These are phyloP conservation scores for Lordiphosa collinella DNA, from an alignment of 1,140 invertebrate species.

Conservation along the genomic window DNA sequence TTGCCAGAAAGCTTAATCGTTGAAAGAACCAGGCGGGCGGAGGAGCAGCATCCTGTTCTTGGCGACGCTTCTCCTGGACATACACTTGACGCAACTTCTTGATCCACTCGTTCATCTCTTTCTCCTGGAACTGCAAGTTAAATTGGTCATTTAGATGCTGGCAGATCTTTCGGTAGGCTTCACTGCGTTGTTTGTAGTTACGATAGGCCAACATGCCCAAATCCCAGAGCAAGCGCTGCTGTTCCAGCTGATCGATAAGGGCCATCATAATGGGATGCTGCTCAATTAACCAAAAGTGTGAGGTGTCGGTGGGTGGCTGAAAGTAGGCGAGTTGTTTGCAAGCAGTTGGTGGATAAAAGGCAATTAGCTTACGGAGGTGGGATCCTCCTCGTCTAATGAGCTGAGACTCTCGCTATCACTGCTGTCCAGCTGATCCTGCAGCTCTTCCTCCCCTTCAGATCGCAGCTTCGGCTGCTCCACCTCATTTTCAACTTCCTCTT, in stretches of 20 bases:
- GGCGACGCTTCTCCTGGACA: slow-evolving; percentile 7
- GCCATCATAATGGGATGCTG: slow-evolving; percentile 36
- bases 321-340: too few species aligned
- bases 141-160: slow-evolving; percentile 9
- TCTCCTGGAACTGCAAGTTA: slow-evolving; percentile 4
- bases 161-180: slow-evolving; percentile 12
- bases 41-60: neutral
- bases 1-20: slow-evolving; percentile 12
- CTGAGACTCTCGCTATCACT: slow-evolving; percentile 6
- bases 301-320: neutral
- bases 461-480: too few species aligned
- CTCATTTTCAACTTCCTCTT: neutral
- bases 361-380: neutral
- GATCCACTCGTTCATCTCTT: slow-evolving; percentile 6
- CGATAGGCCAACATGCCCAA: slow-evolving; percentile 8
- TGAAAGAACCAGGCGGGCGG: slow-evolving; percentile 21
- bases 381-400: neutral
- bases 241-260: slow-evolving; percentile 27
- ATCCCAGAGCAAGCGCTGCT: slow-evolving; percentile 26
- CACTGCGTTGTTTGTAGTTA: slow-evolving; percentile 17
- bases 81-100: slow-evolving; percentile 19
- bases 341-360: neutral
- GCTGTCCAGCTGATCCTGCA: neutral
- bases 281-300: slow-evolving; percentile 21
- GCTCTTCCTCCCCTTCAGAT: neutral